Conservation (phyloP, 2,888 invertebrate genomes). For the Cotesia congregata region DNA sequence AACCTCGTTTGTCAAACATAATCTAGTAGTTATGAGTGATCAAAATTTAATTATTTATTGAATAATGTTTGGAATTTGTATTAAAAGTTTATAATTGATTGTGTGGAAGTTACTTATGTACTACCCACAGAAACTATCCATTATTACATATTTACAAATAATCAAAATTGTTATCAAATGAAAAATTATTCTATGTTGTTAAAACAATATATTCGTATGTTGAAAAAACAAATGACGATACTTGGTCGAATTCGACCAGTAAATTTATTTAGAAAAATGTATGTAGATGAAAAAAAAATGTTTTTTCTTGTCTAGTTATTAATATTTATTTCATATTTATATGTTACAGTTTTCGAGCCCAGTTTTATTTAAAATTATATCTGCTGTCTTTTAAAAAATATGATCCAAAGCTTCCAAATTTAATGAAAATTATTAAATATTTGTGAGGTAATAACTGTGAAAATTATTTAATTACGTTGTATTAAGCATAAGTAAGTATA, state of each 20-base stretch:
- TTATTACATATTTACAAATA: background rate
- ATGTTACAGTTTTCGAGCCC: background rate
- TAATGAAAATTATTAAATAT: background rate
- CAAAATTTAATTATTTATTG: no score
- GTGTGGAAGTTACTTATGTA: no score
- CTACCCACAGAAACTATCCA: background rate
- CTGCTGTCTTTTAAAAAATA: background rate
- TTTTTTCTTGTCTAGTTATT: background rate
- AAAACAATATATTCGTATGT: background rate
- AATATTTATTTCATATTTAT: background rate
- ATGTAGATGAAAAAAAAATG: background rate
- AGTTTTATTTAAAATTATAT: background rate
- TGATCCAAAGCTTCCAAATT: background rate
- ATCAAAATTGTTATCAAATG: background rate
- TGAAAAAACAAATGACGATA: background rate
- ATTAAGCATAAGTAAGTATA: no score
- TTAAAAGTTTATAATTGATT: no score
- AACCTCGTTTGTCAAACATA: no score
- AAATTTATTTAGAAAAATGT: background rate
- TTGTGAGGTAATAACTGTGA: background rate
- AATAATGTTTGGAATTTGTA: no score
- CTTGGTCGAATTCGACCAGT: background rate
- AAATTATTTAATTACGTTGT: no score
- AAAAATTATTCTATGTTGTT: background rate
- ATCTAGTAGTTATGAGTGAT: no score